Percentiles rank a stretch among this genome's conserved stretches.
Evolutionary conservation across 2,113 vertebrate genomes (phyloP).

Genomic region (Onychorhynchus coronatus): DNA sequence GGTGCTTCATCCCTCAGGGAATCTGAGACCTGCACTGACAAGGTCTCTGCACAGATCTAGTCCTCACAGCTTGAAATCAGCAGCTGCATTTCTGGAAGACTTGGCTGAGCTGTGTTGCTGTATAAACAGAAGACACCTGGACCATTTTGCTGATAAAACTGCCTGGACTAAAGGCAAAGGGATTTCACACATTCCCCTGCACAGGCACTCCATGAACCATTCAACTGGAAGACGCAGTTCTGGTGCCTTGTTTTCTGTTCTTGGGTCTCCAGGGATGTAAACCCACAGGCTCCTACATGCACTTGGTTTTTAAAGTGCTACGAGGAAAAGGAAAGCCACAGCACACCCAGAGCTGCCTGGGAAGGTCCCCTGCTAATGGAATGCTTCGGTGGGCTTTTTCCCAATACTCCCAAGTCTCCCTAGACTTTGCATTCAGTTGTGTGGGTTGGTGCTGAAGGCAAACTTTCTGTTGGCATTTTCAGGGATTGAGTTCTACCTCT

Average conservation of each 20-base stretch:
- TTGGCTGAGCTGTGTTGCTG: background rate
- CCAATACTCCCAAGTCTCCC: background rate
- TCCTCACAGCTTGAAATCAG: background rate
- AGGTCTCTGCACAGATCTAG: background rate
- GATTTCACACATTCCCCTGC: background rate
- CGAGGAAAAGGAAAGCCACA: background rate
- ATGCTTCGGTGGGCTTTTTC: background rate
- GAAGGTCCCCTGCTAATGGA: background rate
- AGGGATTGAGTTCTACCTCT: background rate
- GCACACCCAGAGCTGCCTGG: background rate
- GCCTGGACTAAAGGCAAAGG: background rate
- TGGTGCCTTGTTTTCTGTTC: background rate
- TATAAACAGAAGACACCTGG: background rate
- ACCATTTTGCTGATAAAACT: background rate
- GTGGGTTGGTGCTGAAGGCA: background rate
- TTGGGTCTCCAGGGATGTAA: background rate
- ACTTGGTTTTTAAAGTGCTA: background rate
- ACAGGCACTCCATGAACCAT: background rate
- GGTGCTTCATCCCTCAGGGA: background rate
- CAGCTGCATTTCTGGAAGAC: background rate
- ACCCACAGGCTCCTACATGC: background rate
- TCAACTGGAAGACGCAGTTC: background rate
- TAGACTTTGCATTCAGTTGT: background rate
- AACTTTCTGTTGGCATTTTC: background rate
- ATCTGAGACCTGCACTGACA: background rate